A percentile compares a stretch with the other conserved stretches of the same genome.
These are phyloP conservation scores for Tympanuchus pallidicinctus DNA, from an alignment of 2,113 vertebrate genomes.

Conservation along the genomic window DNA sequence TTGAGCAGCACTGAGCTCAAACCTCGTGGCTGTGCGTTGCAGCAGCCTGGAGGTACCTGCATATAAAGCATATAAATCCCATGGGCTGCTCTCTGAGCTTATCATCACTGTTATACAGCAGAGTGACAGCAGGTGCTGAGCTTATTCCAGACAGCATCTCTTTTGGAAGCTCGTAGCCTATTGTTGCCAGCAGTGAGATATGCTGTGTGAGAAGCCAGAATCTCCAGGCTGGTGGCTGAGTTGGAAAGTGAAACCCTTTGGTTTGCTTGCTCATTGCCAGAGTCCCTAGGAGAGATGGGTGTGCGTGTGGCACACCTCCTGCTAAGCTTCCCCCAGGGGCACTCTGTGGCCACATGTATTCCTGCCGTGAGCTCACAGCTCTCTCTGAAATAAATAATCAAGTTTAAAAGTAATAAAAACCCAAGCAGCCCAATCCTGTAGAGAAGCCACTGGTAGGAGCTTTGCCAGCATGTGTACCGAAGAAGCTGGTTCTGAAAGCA, in stretches of 20 bases:
- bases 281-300: not conserved
- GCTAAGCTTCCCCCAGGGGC: not conserved
- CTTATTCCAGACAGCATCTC: accelerated
- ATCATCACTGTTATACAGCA: accelerated
- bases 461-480: not conserved
- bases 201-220: not conserved
- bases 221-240: not conserved
- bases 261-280: not conserved
- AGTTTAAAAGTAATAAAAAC: not conserved
- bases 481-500: not conserved
- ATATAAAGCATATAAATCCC: not conserved
- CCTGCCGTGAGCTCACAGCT: accelerated
- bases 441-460: not conserved
- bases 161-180: accelerated
- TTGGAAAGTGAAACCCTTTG: slow-evolving; percentile 11
- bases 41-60: not conserved
- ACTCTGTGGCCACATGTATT: not conserved
- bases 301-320: not conserved
- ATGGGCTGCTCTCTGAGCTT: no score
- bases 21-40: not conserved
- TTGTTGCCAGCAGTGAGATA: not conserved
- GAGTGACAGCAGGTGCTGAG: accelerated
- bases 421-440: not conserved
- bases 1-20: accelerated
- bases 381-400: not conserved